Conservation (phyloP, 2,113 vertebrate species). For the Alectura lathami region DNA sequence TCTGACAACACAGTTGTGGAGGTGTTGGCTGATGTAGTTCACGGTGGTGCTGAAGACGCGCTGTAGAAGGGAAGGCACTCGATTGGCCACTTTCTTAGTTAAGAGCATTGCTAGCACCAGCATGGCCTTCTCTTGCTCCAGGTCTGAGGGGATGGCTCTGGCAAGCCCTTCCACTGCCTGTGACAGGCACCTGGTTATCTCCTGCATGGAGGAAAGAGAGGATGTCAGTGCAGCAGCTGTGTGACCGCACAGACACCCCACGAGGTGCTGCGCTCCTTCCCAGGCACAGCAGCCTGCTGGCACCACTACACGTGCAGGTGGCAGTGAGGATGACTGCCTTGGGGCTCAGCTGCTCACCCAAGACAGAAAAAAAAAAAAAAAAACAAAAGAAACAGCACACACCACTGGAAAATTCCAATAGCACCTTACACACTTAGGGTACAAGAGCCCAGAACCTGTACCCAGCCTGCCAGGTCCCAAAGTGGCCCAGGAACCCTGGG, state of each 20-base stretch:
- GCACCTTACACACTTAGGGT: neutral
- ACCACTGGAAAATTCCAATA: neutral
- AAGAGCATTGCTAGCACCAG: slow-evolving; percentile 83
- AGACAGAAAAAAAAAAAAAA: neutral
- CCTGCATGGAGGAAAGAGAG: slow-evolving; percentile 47
- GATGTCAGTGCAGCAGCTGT: neutral
- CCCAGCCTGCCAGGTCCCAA: neutral
- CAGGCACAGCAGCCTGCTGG: neutral
- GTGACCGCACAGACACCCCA: neutral
- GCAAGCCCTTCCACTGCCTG: slow-evolving; percentile 62
- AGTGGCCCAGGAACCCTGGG: neutral
- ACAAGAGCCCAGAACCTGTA: neutral
- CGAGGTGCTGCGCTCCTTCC: neutral
- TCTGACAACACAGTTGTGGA: slow-evolving; percentile 48
- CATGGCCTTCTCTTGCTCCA: slow-evolving; percentile 77
- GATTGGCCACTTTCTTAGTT: slow-evolving; percentile 79
- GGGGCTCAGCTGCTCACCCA: neutral
- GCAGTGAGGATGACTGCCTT: neutral
- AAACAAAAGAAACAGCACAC: neutral
- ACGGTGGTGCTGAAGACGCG: slow-evolving; percentile 71
- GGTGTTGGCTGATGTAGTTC: slow-evolving; percentile 69
- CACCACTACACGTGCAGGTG: neutral
- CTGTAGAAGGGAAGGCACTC: slow-evolving; percentile 74
- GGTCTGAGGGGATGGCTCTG: neutral
- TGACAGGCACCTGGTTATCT: slow-evolving; percentile 64